Conservation (phyloP, 2,113 vertebrate species). For the Coptodon rendalli region DNA sequence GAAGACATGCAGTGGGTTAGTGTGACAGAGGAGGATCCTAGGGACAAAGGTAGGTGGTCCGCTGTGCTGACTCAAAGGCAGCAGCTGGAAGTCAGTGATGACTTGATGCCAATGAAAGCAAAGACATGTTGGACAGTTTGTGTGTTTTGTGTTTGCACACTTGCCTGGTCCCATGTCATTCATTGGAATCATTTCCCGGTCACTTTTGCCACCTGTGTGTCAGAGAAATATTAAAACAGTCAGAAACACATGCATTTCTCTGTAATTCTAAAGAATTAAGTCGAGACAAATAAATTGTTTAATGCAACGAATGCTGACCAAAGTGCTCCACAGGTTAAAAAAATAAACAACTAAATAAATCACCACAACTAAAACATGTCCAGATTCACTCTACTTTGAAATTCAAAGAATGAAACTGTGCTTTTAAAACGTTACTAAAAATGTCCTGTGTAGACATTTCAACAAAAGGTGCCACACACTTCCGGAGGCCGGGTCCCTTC, state of each 20-base stretch:
- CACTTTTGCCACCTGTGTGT: slow-evolving; percentile 73
- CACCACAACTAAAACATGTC: background rate
- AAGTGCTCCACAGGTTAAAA: rapidly evolving
- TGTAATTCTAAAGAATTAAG: background rate
- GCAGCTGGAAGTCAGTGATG: background rate
- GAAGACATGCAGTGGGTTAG: background rate
- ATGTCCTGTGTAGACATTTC: background rate
- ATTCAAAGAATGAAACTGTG: background rate
- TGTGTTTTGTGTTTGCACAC: background rate
- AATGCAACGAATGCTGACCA: background rate
- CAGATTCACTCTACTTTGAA: background rate
- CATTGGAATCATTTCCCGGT: slow-evolving; percentile 90
- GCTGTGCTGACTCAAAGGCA: background rate
- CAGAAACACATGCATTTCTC: rapidly evolving
- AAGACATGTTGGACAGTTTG: background rate
- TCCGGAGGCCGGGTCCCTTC: rapidly evolving
- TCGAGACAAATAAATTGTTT: rapidly evolving
- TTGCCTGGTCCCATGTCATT: slow-evolving; percentile 90
- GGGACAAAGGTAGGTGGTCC: background rate
- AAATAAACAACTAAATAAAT: rapidly evolving
- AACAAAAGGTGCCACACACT: background rate
- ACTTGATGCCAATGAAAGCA: background rate
- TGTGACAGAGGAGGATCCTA: background rate
- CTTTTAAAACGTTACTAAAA: background rate
- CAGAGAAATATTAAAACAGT: slow-evolving; percentile 11